A percentile compares a stretch with the other conserved stretches of the same genome.
phyloP scores from a whole-genome alignment of 2,888 invertebrate species.

The Phaonia tiefii region DNA sequence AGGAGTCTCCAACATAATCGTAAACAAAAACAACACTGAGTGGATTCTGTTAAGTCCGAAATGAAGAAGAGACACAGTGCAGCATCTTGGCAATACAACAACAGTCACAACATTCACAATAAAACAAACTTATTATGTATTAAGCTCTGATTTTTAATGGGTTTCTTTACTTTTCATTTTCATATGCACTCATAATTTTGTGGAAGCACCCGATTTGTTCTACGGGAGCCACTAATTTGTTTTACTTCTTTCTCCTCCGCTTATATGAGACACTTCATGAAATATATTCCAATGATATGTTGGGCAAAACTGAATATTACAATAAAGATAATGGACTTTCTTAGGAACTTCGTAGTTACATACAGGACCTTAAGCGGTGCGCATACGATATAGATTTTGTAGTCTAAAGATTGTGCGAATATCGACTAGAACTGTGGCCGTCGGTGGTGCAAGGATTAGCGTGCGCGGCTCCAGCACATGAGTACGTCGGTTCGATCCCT shows the following conservation, averaged over 20 bases:
- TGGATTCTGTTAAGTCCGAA: slow-evolving; percentile 39
- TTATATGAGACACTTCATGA: not conserved
- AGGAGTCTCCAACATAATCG: slow-evolving; percentile 58
- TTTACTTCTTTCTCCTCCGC: slow-evolving; percentile 39
- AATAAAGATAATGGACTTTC: too few relatives aligned
- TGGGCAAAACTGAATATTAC: too few relatives aligned
- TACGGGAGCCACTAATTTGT: slow-evolving; percentile 58
- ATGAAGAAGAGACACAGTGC: slow-evolving; percentile 7
- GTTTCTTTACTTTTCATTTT: slow-evolving; percentile 32
- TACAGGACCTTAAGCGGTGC: too few relatives aligned
- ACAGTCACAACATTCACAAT: slow-evolving; percentile 16
- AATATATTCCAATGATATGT: too few relatives aligned
- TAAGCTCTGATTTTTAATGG: slow-evolving; percentile 59
- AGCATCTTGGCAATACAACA: not conserved
- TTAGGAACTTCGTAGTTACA: too few relatives aligned
- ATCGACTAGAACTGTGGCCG: too few relatives aligned
- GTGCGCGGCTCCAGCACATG: too few relatives aligned
- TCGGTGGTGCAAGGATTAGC: too few relatives aligned
- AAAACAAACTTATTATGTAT: slow-evolving; percentile 48
- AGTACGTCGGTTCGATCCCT: too few relatives aligned
- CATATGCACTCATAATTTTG: slow-evolving; percentile 14
- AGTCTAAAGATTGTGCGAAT: too few relatives aligned
- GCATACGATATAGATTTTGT: too few relatives aligned
- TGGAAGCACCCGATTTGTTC: slow-evolving; percentile 18
- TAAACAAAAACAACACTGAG: slow-evolving; percentile 53